Conservation (phyloP, 1,140 invertebrate species). For the Magallana angulata region DNA sequence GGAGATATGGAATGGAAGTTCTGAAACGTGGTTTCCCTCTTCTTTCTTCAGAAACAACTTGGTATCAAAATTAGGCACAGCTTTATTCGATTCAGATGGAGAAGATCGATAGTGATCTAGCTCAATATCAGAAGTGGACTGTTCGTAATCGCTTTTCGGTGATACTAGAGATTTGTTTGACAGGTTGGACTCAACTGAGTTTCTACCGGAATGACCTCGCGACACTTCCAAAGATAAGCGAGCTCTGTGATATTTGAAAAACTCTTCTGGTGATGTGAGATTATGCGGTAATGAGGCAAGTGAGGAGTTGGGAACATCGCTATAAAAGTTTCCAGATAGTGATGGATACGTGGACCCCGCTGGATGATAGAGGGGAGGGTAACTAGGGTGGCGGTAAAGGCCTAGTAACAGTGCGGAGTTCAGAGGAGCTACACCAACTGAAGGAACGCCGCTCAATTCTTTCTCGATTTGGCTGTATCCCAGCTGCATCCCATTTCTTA, state of each 20-base stretch:
- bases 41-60: not conserved
- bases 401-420: constrained; percentile 63
- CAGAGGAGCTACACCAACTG: constrained; percentile 54
- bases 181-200: not conserved
- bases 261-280: not conserved
- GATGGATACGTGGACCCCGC: constrained; percentile 45
- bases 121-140: not conserved
- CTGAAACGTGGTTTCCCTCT: not conserved
- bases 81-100: not conserved
- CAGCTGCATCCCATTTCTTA: constrained; percentile 68
- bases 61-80: not conserved
- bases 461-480: constrained; percentile 39
- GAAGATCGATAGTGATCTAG: not conserved
- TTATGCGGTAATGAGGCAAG: not conserved
- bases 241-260: constrained; percentile 5
- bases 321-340: constrained; percentile 43
- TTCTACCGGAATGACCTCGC: not conserved
- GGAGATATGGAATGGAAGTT: not conserved
- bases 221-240: constrained; percentile 1
- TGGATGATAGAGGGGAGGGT: constrained; percentile 42
- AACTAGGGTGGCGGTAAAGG: constrained; percentile 60
- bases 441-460: constrained; percentile 51
- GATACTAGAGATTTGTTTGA: constrained; percentile 9
- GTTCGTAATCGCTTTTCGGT: constrained; percentile 33
- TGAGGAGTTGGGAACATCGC: constrained; percentile 45